These are phyloP conservation scores for Boleophthalmus pectinirostris DNA, from an alignment of 2,113 vertebrate species.

Conservation along the genomic window DNA sequence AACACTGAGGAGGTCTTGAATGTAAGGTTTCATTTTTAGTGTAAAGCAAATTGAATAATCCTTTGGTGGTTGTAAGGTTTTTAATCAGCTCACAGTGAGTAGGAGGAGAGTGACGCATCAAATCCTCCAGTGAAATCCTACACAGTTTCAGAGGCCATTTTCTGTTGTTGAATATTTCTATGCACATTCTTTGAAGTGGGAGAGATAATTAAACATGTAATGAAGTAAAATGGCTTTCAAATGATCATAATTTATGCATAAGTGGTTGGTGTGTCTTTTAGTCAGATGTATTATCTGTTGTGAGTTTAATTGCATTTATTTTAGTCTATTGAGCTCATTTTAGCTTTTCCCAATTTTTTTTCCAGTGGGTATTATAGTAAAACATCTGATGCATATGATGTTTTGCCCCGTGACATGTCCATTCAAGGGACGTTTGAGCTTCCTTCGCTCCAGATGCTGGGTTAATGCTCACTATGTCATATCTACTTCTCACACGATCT, in stretches of 20 bases:
- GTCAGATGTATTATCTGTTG: too few species aligned
- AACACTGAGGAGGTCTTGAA: not conserved
- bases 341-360: too few species aligned
- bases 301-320: too few species aligned
- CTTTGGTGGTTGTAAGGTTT: constrained; percentile 2
- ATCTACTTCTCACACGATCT: too few species aligned
- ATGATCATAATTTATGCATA: not conserved
- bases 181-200: not conserved
- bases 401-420: too few species aligned
- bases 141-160: not conserved
- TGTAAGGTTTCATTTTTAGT: constrained; percentile 12
- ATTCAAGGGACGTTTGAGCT: too few species aligned
- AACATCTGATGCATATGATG: too few species aligned
- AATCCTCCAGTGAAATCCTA: constrained; percentile 2
- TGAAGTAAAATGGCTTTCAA: not conserved
- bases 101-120: constrained; percentile 14
- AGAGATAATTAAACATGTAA: not conserved
- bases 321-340: too few species aligned
- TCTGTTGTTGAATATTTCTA: not conserved
- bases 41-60: constrained; percentile 2
- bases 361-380: too few species aligned
- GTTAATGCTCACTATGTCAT: too few species aligned
- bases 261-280: not conserved
- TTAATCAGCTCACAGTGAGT: constrained; percentile 20
- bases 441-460: too few species aligned